Base-by-base conservation (phyloP, 2,888 invertebrate genomes). In the Sussaba pulchella region DNA sequence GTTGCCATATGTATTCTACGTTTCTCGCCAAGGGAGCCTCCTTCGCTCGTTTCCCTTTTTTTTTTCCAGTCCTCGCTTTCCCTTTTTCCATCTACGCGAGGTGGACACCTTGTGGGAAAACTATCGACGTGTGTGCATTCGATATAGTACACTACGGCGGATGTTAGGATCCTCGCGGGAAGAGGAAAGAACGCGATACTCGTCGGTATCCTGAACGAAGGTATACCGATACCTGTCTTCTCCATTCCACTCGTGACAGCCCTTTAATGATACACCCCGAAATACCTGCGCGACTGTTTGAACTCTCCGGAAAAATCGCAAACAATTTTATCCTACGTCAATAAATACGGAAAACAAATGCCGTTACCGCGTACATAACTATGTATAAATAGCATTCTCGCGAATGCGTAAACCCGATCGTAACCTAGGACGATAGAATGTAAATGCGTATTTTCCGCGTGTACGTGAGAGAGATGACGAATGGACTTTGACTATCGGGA, bases 71-170 rank as follows among this genome's bases (percentile, higher is more conserved):
- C n/a, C n/a, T n/a, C n/a, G n/a, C n/a, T n/a, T n/a, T n/a, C n/a
- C n/a, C n/a, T n/a, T n/a, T n/a, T n/a, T 59, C 79, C 77, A 82
- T 64, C 63, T 43, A 85, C 87, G 83, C 84, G 81, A 85, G 41
- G 63, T 26, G 66, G 82, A 77, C 90, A 90, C 89, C 90, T 89
- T 90, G 90, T 90, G 90, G 90, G 90, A 90, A 90, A 89, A 80
- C 24, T 63, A 82, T 73, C 71, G 74, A 45, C 45, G 52, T n/a
- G 47, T 63, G 26, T 9, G 52, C 59, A 52, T 52, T 66, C 41
- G 43, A 82, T 75, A 78, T 71, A 59, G 57, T 52, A 41, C 69
- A 57, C 43, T 52, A 17, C 24, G 64, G 36, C 80, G 77, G 81
- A 77, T 69, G 77, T 64, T 67, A 8, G 59, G 31, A 57, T 24